Conservation (phyloP, 2,888 invertebrate species). For the Microctonus aethiopoides region DNA sequence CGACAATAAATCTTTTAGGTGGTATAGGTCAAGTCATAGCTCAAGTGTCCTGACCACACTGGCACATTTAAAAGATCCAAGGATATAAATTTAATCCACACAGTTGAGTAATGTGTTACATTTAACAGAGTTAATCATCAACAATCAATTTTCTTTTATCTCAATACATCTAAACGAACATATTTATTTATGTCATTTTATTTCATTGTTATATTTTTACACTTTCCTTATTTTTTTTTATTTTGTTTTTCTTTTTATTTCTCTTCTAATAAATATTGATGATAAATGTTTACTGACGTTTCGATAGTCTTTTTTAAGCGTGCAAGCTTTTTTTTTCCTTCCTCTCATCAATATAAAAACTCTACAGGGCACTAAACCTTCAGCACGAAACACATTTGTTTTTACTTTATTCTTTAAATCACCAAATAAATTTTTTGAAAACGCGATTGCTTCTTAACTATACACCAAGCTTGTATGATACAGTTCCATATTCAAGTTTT, state of each 20-base stretch:
- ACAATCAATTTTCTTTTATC: slow-evolving; percentile 25
- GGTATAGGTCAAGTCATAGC: slow-evolving; percentile 8
- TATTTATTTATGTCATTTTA: background rate
- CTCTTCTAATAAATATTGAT: too few species aligned
- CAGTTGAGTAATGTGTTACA: background rate
- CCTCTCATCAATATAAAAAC: background rate
- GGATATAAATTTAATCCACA: background rate
- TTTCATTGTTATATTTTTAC: background rate
- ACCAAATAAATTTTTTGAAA: background rate
- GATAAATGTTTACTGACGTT: too few species aligned
- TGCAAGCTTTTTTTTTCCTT: background rate
- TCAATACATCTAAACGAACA: too few species aligned
- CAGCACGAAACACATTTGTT: background rate
- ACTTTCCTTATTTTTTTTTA: background rate
- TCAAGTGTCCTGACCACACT: background rate
- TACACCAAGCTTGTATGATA: too few species aligned
- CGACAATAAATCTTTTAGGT: slow-evolving; percentile 1
- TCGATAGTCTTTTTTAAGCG: too few species aligned
- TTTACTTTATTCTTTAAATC: background rate
- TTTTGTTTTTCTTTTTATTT: background rate
- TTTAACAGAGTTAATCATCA: background rate
- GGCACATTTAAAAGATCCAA: background rate
- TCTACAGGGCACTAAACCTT: background rate
- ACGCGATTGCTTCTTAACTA: background rate
- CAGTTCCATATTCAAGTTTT: too few species aligned